These are phyloP conservation scores for Calephelis nemesis DNA, from an alignment of 1,140 invertebrate species.

Conservation along the genomic window DNA sequence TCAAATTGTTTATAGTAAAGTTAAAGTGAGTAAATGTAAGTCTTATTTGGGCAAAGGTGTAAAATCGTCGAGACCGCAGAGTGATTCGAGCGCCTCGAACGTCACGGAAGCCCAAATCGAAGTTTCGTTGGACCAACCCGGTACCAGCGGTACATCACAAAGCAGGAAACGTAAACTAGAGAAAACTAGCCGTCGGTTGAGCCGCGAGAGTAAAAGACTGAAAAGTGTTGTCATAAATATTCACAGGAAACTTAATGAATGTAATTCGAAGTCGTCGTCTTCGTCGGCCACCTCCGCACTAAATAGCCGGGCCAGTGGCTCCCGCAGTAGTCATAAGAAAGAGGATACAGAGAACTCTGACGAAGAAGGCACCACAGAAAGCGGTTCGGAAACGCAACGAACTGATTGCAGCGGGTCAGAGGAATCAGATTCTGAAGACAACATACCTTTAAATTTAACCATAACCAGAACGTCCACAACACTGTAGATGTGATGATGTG, in stretches of 20 bases:
- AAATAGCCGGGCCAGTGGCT: conserved; percentile 7
- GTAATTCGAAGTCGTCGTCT: conserved; percentile 17
- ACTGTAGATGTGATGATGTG: conserved; percentile 1
- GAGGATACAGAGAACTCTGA: neutral
- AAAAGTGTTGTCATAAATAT: conserved; percentile 64
- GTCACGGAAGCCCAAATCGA: conserved; percentile 22
- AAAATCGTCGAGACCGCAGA: conserved; percentile 50
- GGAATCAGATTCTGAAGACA: conserved; percentile 49
- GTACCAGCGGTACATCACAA: conserved; percentile 39
- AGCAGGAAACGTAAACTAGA: conserved; percentile 33
- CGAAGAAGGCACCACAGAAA: neutral
- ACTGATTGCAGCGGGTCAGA: conserved; percentile 5
- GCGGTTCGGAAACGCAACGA: neutral
- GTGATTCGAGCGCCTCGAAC: conserved; percentile 13
- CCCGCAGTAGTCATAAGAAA: neutral
- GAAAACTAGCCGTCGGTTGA: conserved; percentile 27
- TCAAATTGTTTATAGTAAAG: conserved; percentile 28
- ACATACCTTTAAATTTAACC: conserved; percentile 54
- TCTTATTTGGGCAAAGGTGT: conserved; percentile 57
- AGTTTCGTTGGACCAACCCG: conserved; percentile 35
- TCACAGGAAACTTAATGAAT: conserved; percentile 33
- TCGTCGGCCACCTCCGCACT: conserved; percentile 4
- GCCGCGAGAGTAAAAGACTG: conserved; percentile 59
- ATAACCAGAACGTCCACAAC: conserved; percentile 33
- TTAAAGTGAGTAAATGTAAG: conserved; percentile 47